Evolutionary conservation across 1,140 invertebrate genomes (phyloP), one percentile per base, ranked within the genome.

Genomic region (Cataglyphis hispanica): DNA sequence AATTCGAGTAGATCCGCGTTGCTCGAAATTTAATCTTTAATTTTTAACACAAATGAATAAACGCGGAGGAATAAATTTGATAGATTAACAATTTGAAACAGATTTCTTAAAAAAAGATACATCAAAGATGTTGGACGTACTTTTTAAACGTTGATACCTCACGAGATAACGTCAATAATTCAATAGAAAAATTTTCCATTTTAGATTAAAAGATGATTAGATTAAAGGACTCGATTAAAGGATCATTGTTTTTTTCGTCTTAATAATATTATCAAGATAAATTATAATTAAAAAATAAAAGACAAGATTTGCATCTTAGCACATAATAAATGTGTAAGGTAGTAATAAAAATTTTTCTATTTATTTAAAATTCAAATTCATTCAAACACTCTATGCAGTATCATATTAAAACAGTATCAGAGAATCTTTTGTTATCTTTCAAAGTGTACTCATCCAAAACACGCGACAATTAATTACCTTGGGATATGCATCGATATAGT

Each of bases 391-490:
- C 11, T 13, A 46, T 13, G 43, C 1, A 46, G 2, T n/a, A 80
- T 25, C 31, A 4, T 53, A 19, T 25, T 40, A 19, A 58, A 58
- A 37, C 31, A 7, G 31, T 27, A 37, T 46, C 37, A 13, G 25
- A 74, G 56, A 60, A 86, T 70, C 53, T 10, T 11, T 19, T 75
- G 75, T 34, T 22, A 10, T 67, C 69, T 75, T 46, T 13, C 40
- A 50, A 58, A 58, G 19, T 13, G 25, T 13, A 27, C n/a, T 6
- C 27, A 19, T 10, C 19, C 11, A 11, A 78, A 50, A 76, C n/a
- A 64, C 43, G 5, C 40, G 34, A 43, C 25, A 64, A 77, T 66
- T 77, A 78, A 78, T 66, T 85, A 66, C n/a, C 19, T 25, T 2
- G 31, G 43, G 50, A 11, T 40, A 76, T 40, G 46, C 60, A 64